Evolutionary conservation across 2,113 vertebrate species (phyloP).

Genomic region (Panurus biarmicus): DNA sequence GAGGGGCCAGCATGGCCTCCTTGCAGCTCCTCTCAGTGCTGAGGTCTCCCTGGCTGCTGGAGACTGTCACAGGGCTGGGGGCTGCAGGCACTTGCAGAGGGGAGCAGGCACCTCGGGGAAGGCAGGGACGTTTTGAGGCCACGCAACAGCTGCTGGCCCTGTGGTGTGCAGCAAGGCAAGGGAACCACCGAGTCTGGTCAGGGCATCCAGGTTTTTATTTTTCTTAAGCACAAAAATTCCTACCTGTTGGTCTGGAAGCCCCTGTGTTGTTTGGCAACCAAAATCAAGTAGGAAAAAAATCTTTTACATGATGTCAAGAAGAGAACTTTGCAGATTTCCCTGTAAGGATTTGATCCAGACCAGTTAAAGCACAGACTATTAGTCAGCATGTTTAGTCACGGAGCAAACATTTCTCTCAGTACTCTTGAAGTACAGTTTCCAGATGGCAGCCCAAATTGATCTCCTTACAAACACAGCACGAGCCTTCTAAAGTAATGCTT

Average conservation of each 20-base stretch:
- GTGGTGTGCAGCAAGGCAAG: rapidly evolving
- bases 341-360: conserved; percentile 5
- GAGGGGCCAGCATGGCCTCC: rapidly evolving
- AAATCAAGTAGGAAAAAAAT: background rate
- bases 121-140: rapidly evolving
- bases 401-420: conserved; percentile 18
- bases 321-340: background rate
- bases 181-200: rapidly evolving
- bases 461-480: background rate
- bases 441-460: conserved; percentile 20
- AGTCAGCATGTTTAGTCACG: conserved; percentile 29
- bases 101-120: rapidly evolving
- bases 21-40: rapidly evolving
- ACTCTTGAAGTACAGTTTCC: conserved; percentile 32
- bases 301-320: background rate
- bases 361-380: background rate
- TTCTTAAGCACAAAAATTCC: background rate
- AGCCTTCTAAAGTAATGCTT: background rate
- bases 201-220: background rate
- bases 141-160: rapidly evolving
- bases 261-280: rapidly evolving
- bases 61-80: background rate
- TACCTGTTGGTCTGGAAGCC: background rate
- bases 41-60: background rate
- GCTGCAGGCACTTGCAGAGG: background rate